phyloP scores from a whole-genome alignment of 2,888 invertebrate genomes.

The Dryobotodes eremita region DNA sequence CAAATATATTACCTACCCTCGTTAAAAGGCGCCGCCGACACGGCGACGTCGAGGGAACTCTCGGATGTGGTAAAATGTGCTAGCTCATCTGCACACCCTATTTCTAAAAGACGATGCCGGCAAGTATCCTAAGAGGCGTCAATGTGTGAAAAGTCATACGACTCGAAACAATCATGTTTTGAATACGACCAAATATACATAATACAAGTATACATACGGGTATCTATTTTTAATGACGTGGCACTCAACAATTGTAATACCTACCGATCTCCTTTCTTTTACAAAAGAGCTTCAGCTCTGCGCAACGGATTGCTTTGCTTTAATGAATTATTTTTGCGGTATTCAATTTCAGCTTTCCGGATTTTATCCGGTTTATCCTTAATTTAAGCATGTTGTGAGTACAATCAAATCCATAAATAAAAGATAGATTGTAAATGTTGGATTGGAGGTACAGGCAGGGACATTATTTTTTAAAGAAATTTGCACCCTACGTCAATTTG shows the following conservation, averaged over 20 bases:
- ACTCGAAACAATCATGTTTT: slow-evolving; percentile 48
- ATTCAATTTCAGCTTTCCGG: background rate
- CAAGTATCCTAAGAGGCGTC: slow-evolving; percentile 17
- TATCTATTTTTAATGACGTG: slow-evolving; percentile 27
- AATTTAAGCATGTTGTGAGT: background rate
- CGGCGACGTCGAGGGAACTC: slow-evolving; percentile 43
- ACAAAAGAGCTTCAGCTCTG: slow-evolving; percentile 2
- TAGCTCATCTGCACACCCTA: slow-evolving; percentile 54
- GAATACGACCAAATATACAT: slow-evolving; percentile 16
- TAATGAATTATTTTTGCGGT: slow-evolving; percentile 12
- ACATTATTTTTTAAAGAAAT: background rate
- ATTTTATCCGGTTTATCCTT: background rate
- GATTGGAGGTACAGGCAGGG: background rate
- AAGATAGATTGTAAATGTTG: background rate
- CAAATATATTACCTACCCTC: slow-evolving; percentile 55
- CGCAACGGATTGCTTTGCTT: slow-evolving; percentile 1
- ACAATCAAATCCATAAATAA: background rate
- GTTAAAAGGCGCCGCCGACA: slow-evolving; percentile 41
- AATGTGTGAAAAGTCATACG: slow-evolving; percentile 45
- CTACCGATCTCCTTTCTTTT: slow-evolving; percentile 3
- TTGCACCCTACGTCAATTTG: background rate
- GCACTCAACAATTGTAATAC: slow-evolving; percentile 14
- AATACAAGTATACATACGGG: background rate
- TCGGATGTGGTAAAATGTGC: slow-evolving; percentile 59
- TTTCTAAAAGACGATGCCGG: slow-evolving; percentile 46